These are phyloP conservation scores for Climacteris rufus DNA, from an alignment of 2,113 vertebrate species.

Conservation along the genomic window DNA sequence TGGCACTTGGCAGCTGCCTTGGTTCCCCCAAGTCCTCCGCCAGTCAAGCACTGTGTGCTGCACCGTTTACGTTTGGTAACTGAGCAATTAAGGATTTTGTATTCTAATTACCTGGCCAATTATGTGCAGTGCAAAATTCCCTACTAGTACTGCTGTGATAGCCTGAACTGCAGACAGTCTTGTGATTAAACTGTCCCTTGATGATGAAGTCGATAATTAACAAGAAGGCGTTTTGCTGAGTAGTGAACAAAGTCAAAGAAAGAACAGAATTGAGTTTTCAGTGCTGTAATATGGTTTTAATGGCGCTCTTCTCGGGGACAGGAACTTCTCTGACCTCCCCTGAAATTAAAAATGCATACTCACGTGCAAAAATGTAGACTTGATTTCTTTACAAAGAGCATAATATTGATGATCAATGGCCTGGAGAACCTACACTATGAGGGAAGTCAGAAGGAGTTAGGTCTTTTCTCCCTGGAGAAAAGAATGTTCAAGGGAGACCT, in stretches of 20 bases:
- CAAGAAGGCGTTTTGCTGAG: conserved; percentile 44
- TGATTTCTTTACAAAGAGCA: neutral
- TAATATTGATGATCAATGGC: neutral
- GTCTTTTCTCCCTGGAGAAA: neutral
- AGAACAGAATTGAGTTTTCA: conserved; percentile 18
- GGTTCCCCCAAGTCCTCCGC: neutral
- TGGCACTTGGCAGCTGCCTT: neutral
- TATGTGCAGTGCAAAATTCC: conserved; percentile 18
- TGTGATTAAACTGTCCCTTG: conserved; percentile 58
- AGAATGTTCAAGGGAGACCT: neutral
- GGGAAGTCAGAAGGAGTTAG: neutral
- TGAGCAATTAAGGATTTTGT: conserved; percentile 37
- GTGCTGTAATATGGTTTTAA: conserved; percentile 10
- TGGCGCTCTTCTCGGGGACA: neutral
- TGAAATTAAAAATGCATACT: conserved; percentile 17
- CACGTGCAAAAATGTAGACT: neutral
- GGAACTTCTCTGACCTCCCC: neutral
- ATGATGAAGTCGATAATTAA: conserved; percentile 53
- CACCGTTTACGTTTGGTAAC: neutral
- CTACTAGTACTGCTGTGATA: neutral
- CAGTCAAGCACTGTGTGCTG: neutral
- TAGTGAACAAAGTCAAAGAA: conserved; percentile 52
- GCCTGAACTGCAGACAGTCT: conserved; percentile 32
- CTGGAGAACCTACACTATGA: neutral
- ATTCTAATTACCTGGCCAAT: conserved; percentile 59